Evolutionary conservation across 2,113 vertebrate species (phyloP), one percentile per base, ranked within the genome.

Genomic region (Epinephelus lanceolatus): DNA sequence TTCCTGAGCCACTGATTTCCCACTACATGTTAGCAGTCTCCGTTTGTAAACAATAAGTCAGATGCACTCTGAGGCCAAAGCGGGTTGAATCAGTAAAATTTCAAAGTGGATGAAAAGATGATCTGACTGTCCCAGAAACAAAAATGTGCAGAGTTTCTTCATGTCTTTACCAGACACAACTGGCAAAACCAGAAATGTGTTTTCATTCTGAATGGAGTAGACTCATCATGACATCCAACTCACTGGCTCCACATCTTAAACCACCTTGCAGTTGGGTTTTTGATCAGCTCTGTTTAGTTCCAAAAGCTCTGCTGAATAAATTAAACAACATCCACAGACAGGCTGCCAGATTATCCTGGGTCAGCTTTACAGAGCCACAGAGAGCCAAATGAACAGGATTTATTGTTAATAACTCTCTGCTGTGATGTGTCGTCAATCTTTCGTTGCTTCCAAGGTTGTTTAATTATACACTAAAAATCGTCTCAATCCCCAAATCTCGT

Each of bases 341-440:
- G 65, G 1, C 65, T 78, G 70, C 63, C 33, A 73, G 63, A 75
- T 33, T 6, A 61, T 66, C 57, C 70, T 27, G 7, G 45, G 71
- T 71, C 71, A 71, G 57, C 75, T 53, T 71, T 40, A 71, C n/a
- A 5, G 51, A 71, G 80, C 40, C 1, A 40, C 37, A 15, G 17
- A n/a, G 45, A 65, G 18, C 9, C 71, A 63, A 80, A 73, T 74
- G n/a, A 81, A 73, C 27, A 15, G 60, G 40, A 78, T 84, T 74
- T 74, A 82, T 53, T 59, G 79, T 59, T 86, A 67, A 81, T 81
- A 23, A 86, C 45, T 60, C 56, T 69, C 42, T 61, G 72, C 78
- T 66, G 53, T 15, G 25, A 27, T 37, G 60, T 13, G 15, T 27
- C 60, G 42, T 73, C 63, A 73, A 82, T 45, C 47, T 82, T 82